phyloP scores from a whole-genome alignment of 2,888 invertebrate species.

The Neuroscelio doddi region DNA sequence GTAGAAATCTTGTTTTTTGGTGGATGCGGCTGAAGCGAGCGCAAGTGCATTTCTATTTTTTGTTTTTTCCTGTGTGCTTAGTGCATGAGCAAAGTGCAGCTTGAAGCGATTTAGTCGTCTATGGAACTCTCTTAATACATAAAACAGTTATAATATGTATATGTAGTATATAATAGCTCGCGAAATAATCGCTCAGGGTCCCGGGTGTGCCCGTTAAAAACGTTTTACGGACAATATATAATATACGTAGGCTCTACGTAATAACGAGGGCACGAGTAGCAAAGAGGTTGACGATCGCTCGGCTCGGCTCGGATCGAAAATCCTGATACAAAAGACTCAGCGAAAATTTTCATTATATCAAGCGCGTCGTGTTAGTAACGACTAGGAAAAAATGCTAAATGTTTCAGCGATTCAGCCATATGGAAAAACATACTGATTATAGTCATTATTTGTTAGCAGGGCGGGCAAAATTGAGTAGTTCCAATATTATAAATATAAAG shows the following conservation, averaged over 20 bases:
- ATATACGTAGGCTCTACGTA: slow-evolving; percentile 15
- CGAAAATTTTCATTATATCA: slow-evolving; percentile 49
- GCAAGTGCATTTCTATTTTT: slow-evolving; percentile 1
- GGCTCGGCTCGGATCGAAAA: slow-evolving; percentile 42
- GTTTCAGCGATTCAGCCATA: slow-evolving; percentile 42
- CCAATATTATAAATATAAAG: too few species aligned
- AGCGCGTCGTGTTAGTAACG: slow-evolving; percentile 47
- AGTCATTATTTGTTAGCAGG: slow-evolving; percentile 17
- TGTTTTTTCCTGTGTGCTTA: slow-evolving; percentile 5
- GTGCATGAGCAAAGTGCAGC: slow-evolving; percentile 40
- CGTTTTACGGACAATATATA: slow-evolving; percentile 24
- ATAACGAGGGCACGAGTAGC: slow-evolving; percentile 35
- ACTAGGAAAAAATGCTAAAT: slow-evolving; percentile 53
- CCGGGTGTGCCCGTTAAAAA: slow-evolving; percentile 27
- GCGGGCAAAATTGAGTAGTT: too few species aligned
- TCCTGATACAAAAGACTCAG: slow-evolving; percentile 54
- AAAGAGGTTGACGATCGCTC: slow-evolving; percentile 37
- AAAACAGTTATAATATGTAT: slow-evolving; percentile 25
- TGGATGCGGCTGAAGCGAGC: slow-evolving; percentile 2
- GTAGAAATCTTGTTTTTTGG: background rate
- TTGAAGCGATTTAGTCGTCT: slow-evolving; percentile 27
- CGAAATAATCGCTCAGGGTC: slow-evolving; percentile 43
- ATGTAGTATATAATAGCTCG: slow-evolving; percentile 30
- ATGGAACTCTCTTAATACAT: slow-evolving; percentile 10
- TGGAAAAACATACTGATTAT: slow-evolving; percentile 29